Evolutionary conservation across 2,888 invertebrate species (phyloP).

Genomic region (Epicampocera succincta): DNA sequence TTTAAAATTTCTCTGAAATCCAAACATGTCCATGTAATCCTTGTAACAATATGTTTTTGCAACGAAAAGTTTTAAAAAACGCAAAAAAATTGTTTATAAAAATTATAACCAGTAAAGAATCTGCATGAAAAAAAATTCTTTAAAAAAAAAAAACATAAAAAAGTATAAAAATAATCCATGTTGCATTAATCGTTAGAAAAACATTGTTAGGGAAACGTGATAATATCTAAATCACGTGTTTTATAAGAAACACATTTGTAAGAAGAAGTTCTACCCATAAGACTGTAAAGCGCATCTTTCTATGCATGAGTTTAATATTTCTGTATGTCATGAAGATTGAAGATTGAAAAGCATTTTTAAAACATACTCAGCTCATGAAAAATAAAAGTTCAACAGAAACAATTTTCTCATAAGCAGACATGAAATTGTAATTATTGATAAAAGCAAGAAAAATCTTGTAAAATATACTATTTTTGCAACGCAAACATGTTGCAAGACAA

Average conservation of each 20-base stretch:
- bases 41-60: conserved; percentile 35
- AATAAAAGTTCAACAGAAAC: not conserved
- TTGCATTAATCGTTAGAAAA: conserved; percentile 25
- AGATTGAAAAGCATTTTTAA: conserved; percentile 27
- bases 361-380: conserved; percentile 7
- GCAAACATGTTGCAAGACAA: too few species aligned
- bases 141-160: conserved; percentile 19
- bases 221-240: conserved; percentile 67
- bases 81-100: not conserved
- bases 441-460: not conserved
- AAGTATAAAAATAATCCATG: conserved; percentile 27
- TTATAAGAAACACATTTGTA: conserved; percentile 24
- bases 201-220: conserved; percentile 59
- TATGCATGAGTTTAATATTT: not conserved
- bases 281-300: conserved; percentile 3
- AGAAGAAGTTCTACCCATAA: conserved; percentile 4
- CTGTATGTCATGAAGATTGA: not conserved
- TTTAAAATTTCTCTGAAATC: conserved; percentile 3
- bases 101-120: conserved; percentile 33
- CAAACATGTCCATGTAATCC: conserved; percentile 57
- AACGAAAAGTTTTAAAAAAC: conserved; percentile 28
- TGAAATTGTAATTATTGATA: not conserved
- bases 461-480: too few species aligned
- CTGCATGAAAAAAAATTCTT: not conserved
- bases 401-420: conserved; percentile 8